phyloP scores from a whole-genome alignment of 2,888 invertebrate species.

The Drosophila rubida region DNA sequence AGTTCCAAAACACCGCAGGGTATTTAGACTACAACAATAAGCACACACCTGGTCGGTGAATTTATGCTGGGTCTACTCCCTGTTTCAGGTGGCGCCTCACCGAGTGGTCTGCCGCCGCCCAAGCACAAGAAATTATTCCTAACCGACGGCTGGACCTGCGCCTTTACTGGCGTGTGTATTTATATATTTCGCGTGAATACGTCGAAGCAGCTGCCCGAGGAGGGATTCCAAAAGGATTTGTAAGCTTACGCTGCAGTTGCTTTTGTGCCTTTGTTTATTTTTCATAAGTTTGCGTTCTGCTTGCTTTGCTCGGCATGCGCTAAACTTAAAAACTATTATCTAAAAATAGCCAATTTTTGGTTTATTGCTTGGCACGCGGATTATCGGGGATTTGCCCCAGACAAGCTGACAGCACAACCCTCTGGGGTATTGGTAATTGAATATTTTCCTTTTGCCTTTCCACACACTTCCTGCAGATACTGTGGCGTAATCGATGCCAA shows the following conservation, averaged over 20 bases:
- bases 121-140: slow-evolving; percentile 92
- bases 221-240: slow-evolving; percentile 95
- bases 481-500: slow-evolving; percentile 93
- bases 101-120: slow-evolving; percentile 79
- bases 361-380: slow-evolving; percentile 44
- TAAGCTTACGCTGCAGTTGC: slow-evolving; percentile 82
- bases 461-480: slow-evolving; percentile 85
- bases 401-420: background rate
- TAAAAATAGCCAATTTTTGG: slow-evolving; percentile 38
- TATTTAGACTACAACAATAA: background rate
- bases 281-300: slow-evolving; percentile 35
- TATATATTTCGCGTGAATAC: slow-evolving; percentile 94
- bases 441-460: slow-evolving; percentile 22
- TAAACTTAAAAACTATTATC: slow-evolving; percentile 36
- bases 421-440: slow-evolving; percentile 51
- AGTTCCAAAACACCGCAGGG: slow-evolving; percentile 85
- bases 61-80: background rate
- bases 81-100: slow-evolving; percentile 80
- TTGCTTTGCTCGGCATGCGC: background rate
- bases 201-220: slow-evolving; percentile 94
- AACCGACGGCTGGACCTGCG: slow-evolving; percentile 93
- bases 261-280: slow-evolving; percentile 41
- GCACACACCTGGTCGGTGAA: background rate
- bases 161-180: slow-evolving; percentile 92
- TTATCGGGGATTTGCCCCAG: slow-evolving; percentile 35